Conservation (phyloP, 2,888 invertebrate species). For the Chelonus formosanus region DNA sequence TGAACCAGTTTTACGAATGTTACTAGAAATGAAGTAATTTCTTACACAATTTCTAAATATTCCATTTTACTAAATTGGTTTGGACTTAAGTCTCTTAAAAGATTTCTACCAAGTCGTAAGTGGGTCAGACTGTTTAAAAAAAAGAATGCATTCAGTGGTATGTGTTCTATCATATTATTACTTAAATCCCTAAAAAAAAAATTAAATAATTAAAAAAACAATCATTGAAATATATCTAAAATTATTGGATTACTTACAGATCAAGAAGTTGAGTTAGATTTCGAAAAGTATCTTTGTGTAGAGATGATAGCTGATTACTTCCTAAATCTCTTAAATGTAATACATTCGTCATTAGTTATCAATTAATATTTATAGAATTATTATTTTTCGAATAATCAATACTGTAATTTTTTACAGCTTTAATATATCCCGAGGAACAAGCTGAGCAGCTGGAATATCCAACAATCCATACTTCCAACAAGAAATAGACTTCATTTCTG, state of each 20-base stretch:
- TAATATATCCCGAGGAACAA: constrained; percentile 73
- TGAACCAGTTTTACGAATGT: no score
- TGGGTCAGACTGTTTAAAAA: constrained; percentile 55
- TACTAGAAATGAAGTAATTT: not conserved
- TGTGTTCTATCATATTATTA: constrained; percentile 58
- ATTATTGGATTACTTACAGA: constrained; percentile 61
- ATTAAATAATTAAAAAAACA: not conserved
- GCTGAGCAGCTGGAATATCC: constrained; percentile 71
- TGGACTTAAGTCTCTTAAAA: constrained; percentile 54
- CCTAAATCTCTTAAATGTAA: constrained; percentile 73
- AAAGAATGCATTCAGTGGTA: constrained; percentile 57
- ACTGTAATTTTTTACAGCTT: constrained; percentile 67
- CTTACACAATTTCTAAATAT: constrained; percentile 58
- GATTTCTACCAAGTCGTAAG: constrained; percentile 55
- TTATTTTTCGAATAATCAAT: no score
- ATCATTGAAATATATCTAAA: not conserved
- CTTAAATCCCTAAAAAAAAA: constrained; percentile 54
- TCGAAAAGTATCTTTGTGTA: constrained; percentile 76
- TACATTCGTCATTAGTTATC: no score
- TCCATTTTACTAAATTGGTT: constrained; percentile 56
- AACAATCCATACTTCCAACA: constrained; percentile 75
- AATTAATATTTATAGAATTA: no score
- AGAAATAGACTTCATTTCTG: constrained; percentile 72
- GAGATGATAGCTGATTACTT: constrained; percentile 73
- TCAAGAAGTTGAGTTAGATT: constrained; percentile 71